These are phyloP conservation scores for Percopsis transmontana DNA, from an alignment of 2,113 vertebrate genomes.

Conservation along the genomic window DNA sequence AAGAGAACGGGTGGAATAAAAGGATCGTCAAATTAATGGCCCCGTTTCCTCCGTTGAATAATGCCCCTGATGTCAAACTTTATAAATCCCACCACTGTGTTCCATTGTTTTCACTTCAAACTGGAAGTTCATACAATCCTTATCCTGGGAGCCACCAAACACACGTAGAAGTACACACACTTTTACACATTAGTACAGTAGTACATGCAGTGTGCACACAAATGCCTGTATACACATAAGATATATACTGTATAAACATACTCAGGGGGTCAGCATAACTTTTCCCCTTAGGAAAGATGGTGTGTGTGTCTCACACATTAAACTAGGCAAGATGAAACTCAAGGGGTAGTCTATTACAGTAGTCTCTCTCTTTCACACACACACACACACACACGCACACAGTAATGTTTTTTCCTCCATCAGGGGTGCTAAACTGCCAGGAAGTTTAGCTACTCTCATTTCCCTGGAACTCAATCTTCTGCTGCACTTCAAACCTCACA, in stretches of 20 bases:
- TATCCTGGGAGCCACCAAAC: background rate
- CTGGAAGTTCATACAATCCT: background rate
- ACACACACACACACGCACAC: slow-evolving; percentile 4
- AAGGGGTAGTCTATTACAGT: slow-evolving; percentile 34
- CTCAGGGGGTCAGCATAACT: slow-evolving; percentile 69
- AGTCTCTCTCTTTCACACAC: slow-evolving; percentile 10
- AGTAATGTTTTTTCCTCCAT: slow-evolving; percentile 10
- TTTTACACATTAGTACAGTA: slow-evolving; percentile 11
- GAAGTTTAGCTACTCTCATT: slow-evolving; percentile 20
- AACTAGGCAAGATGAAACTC: slow-evolving; percentile 64
- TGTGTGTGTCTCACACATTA: slow-evolving; percentile 57
- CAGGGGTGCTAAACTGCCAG: slow-evolving; percentile 12
- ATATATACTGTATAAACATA: slow-evolving; percentile 57
- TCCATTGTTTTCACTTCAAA: background rate
- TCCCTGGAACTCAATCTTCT: slow-evolving; percentile 30
- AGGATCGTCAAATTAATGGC: background rate
- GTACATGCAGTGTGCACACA: too few relatives aligned
- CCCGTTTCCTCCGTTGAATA: background rate
- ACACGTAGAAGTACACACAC: slow-evolving; percentile 14
- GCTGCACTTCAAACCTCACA: slow-evolving; percentile 1
- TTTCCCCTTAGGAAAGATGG: slow-evolving; percentile 55
- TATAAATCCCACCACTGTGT: background rate
- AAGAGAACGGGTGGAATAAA: background rate
- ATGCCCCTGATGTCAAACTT: background rate
- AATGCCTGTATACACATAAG: slow-evolving; percentile 6